Evolutionary conservation across 92 coral and sea anemone species (phyloP).

Genomic region (Palythoa heliodiscus): DNA sequence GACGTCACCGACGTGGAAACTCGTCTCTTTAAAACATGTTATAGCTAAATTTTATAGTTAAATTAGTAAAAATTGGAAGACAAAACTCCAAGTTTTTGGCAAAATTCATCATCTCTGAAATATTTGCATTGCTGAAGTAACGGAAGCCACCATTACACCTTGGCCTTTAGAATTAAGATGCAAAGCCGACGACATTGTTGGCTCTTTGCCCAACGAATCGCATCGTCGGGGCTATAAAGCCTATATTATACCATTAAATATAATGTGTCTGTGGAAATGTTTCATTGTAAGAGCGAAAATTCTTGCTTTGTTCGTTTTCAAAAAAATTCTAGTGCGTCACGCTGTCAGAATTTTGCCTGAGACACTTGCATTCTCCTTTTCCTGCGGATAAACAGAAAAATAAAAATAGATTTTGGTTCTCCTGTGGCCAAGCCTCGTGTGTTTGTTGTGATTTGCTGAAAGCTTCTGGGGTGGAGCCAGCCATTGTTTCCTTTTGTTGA

Average conservation of each 20-base stretch:
- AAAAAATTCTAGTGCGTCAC: neutral
- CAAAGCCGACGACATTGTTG: neutral
- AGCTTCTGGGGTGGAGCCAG: neutral
- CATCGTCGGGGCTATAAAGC: neutral
- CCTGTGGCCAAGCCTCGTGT: no score
- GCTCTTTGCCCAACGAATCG: neutral
- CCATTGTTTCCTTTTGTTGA: neutral
- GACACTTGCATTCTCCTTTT: neutral
- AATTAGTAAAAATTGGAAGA: no score
- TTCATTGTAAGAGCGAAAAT: no score
- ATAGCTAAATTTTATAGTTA: no score
- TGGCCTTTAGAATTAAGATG: neutral
- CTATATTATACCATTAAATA: no score
- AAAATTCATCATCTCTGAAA: no score
- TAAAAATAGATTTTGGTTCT: neutral
- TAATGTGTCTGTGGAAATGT: neutral
- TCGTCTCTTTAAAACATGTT: no score
- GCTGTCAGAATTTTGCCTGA: neutral
- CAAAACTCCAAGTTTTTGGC: no score
- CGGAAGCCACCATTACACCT: neutral
- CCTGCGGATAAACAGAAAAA: neutral
- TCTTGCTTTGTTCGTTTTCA: neutral
- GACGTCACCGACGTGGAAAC: no score
- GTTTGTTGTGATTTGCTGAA: slow-evolving; percentile 15
- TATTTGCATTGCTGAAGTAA: neutral